Evolutionary conservation across 2,888 invertebrate species (phyloP).

Genomic region (Synanthedon tipuliformis): DNA sequence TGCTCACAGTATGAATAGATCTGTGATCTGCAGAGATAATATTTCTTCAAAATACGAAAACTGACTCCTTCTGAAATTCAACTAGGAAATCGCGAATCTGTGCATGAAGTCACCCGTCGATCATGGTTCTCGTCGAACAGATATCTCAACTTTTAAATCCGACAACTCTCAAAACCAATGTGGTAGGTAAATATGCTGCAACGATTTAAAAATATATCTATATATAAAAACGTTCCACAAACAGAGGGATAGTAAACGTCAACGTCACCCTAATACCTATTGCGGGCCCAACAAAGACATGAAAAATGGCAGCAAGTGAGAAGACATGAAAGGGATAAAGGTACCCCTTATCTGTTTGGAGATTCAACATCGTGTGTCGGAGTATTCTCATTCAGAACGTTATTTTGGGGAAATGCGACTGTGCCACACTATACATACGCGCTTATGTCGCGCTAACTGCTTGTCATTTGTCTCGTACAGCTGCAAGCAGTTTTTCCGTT

Average conservation of each 20-base stretch:
- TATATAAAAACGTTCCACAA: not conserved
- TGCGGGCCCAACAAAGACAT: conserved; percentile 54
- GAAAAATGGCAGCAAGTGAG: conserved; percentile 58
- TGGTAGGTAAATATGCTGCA: not conserved
- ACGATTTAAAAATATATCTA: not conserved
- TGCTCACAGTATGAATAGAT: too few relatives aligned
- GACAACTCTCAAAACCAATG: too few relatives aligned
- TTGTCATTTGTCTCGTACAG: not conserved
- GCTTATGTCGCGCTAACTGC: not conserved
- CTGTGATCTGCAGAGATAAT: too few relatives aligned
- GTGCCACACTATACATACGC: conserved; percentile 1
- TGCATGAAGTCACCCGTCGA: too few relatives aligned
- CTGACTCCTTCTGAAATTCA: too few relatives aligned
- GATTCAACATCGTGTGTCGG: conserved; percentile 37
- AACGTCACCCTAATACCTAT: conserved; percentile 49
- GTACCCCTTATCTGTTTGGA: conserved; percentile 52
- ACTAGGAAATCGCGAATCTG: too few relatives aligned
- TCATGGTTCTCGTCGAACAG: too few relatives aligned
- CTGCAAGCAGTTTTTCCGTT: not conserved
- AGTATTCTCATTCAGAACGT: conserved; percentile 29
- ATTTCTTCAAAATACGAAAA: too few relatives aligned
- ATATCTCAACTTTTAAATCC: too few relatives aligned
- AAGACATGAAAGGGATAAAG: conserved; percentile 55
- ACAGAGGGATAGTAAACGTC: conserved; percentile 8
- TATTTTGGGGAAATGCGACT: conserved; percentile 14